Evolutionary conservation across 1,140 invertebrate genomes (phyloP).

Genomic region (Nasonia longicornis): DNA sequence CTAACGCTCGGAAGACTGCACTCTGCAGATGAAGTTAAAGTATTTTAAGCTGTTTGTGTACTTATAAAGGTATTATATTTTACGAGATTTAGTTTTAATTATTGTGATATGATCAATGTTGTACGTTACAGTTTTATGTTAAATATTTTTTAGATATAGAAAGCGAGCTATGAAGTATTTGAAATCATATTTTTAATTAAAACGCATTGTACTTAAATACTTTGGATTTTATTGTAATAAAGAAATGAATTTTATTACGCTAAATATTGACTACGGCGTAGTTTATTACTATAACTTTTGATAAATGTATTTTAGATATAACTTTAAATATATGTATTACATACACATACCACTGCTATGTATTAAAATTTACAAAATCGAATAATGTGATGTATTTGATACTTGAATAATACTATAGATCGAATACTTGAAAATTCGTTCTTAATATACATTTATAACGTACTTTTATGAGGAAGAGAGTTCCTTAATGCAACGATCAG

Average conservation of each 20-base stretch:
- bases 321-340: not conserved
- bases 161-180: not conserved
- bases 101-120: slow-evolving; percentile 1
- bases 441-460: too few species aligned
- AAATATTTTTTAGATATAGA: not conserved
- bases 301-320: not conserved
- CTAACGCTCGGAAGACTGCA: not conserved
- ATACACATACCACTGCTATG: not conserved
- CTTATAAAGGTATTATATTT: not conserved
- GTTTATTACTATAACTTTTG: not conserved
- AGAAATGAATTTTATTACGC: not conserved
- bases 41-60: not conserved
- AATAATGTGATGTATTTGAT: not conserved
- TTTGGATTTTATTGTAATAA: not conserved
- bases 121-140: not conserved
- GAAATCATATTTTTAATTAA: not conserved
- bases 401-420: not conserved
- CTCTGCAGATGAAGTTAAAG: not conserved
- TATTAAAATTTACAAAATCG: not conserved
- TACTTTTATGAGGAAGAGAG: too few species aligned
- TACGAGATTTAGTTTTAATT: slow-evolving; percentile 1
- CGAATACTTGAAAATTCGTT: too few species aligned
- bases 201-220: not conserved
- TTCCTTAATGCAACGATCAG: not conserved
- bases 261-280: not conserved